Conservation (phyloP, 2,797 vertebrate species). For the Siniperca obscura region DNA sequence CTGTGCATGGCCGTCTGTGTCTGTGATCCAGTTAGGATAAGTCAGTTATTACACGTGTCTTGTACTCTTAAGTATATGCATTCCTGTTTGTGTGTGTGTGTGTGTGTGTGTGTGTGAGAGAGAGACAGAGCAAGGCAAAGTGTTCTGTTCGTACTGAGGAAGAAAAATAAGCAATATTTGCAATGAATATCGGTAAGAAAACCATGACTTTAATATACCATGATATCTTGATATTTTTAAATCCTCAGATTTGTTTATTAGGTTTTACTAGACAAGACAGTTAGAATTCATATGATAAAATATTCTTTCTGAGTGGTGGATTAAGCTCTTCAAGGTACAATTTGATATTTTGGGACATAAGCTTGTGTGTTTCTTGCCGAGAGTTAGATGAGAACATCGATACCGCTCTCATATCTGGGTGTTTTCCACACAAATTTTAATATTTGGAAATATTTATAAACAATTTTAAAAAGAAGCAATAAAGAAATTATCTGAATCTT, state of each 20-base stretch:
- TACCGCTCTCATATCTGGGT: background rate
- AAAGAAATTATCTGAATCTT: background rate
- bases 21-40: background rate
- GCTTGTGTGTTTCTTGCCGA: background rate
- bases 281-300: background rate
- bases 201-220: slow-evolving; percentile 27
- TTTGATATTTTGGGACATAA: background rate
- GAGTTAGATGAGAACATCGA: background rate
- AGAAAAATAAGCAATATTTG: background rate
- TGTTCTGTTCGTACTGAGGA: background rate
- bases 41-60: slow-evolving; percentile 25
- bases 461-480: background rate
- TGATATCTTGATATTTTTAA: background rate
- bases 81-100: slow-evolving; percentile 12
- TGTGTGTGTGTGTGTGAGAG: background rate
- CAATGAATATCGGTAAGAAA: slow-evolving; percentile 12
- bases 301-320: background rate
- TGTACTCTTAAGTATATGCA: background rate
- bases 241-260: background rate
- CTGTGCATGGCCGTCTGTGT: background rate
- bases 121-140: background rate
- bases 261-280: background rate
- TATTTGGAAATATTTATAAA: background rate
- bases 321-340: background rate
- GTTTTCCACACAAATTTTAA: background rate